Evolutionary conservation across 1,140 invertebrate species (phyloP).

Genomic region (Drosophila suzukii): DNA sequence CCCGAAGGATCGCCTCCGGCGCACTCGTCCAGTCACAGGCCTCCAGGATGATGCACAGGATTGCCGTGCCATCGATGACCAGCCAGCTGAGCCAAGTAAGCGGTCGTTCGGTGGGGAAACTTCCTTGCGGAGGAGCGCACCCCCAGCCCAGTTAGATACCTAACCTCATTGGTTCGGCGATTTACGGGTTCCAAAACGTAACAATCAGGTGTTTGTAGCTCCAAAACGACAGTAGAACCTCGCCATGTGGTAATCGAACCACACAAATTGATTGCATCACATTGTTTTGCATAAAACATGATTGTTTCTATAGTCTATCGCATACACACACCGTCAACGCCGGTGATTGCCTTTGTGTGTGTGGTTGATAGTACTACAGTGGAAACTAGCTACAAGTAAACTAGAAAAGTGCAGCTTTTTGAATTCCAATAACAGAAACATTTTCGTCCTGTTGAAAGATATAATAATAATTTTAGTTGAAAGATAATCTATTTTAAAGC

Average conservation of each 20-base stretch:
- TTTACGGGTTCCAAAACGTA: not conserved
- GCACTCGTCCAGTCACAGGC: slow-evolving; percentile 61
- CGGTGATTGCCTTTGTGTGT: slow-evolving; percentile 25
- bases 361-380: slow-evolving; percentile 28
- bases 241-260: not conserved
- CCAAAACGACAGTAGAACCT: not conserved
- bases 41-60: slow-evolving; percentile 70
- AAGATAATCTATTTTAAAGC: no score
- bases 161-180: slow-evolving; percentile 65
- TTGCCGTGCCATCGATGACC: slow-evolving; percentile 65
- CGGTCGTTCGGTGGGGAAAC: not conserved
- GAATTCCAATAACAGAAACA: no score
- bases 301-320: slow-evolving; percentile 25
- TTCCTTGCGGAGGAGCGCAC: slow-evolving; percentile 1
- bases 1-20: slow-evolving; percentile 55
- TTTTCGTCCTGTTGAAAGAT: no score
- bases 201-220: not conserved
- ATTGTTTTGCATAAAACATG: slow-evolving; percentile 45
- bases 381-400: not conserved
- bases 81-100: slow-evolving; percentile 74
- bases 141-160: slow-evolving; percentile 12
- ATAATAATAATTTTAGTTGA: no score
- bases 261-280: slow-evolving; percentile 57
- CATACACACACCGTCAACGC: not conserved
- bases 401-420: not conserved